Evolutionary conservation across 1,140 invertebrate species (phyloP).

Genomic region (Drosophila watanabei): DNA sequence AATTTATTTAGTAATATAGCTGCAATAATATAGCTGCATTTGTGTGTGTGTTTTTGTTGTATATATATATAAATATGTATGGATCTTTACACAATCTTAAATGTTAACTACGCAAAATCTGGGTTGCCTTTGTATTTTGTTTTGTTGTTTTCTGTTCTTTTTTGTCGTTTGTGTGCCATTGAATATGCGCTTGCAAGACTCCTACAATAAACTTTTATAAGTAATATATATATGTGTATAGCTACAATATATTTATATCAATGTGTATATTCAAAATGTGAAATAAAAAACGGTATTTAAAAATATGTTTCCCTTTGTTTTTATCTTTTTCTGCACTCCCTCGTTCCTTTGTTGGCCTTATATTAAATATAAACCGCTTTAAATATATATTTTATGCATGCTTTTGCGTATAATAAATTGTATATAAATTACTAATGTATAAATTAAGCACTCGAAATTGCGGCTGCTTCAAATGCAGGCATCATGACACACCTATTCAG

Average conservation of each 20-base stretch:
- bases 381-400: conserved; percentile 57
- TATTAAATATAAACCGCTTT: conserved; percentile 59
- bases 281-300: conserved; percentile 80
- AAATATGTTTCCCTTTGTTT: conserved; percentile 63
- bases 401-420: conserved; percentile 57
- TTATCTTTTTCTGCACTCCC: conserved; percentile 39
- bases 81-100: conserved; percentile 81
- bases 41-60: conserved; percentile 44
- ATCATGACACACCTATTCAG: conserved; percentile 15
- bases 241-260: conserved; percentile 63
- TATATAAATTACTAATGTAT: conserved; percentile 80
- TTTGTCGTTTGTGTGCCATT: conserved; percentile 55
- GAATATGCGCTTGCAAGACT: conserved; percentile 75
- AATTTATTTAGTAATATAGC: conserved; percentile 75
- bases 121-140: conserved; percentile 43
- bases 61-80: conserved; percentile 79
- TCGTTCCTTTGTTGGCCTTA: conserved; percentile 44
- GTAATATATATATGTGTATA: conserved; percentile 58
- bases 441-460: conserved; percentile 80
- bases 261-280: conserved; percentile 80
- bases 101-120: conserved; percentile 71
- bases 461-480: conserved; percentile 67
- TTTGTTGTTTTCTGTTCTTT: conserved; percentile 28
- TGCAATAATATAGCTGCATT: conserved; percentile 64
- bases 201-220: conserved; percentile 71